phyloP scores from a whole-genome alignment of 1,140 invertebrate species.

The Drosophila kikkawai region DNA sequence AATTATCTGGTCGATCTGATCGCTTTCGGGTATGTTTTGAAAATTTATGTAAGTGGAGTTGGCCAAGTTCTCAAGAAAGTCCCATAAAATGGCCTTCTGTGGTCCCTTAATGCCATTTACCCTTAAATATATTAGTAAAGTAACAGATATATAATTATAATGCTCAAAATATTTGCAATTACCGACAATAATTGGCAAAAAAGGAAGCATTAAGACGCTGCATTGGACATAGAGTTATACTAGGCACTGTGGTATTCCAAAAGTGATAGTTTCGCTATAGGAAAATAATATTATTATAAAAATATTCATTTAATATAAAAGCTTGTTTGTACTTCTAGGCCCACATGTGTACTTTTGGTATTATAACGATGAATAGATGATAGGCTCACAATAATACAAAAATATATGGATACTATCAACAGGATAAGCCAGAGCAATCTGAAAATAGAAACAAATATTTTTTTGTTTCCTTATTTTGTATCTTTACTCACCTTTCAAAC shows the following conservation, averaged over 20 bases:
- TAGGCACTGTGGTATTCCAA: constrained; percentile 89
- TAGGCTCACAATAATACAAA: constrained; percentile 61
- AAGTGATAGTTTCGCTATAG: constrained; percentile 87
- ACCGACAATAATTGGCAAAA: constrained; percentile 85
- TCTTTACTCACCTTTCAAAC: constrained; percentile 59
- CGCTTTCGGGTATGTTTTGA: constrained; percentile 65
- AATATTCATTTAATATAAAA: constrained; percentile 85
- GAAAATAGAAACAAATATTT: neutral
- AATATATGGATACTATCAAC: constrained; percentile 59
- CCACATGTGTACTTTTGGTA: constrained; percentile 87
- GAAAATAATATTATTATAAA: neutral
- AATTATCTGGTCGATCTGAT: constrained; percentile 53
- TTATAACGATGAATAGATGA: constrained; percentile 72
- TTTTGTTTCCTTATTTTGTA: neutral
- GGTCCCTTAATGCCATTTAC: constrained; percentile 30
- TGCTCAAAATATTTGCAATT: constrained; percentile 20
- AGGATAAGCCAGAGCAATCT: constrained; percentile 73
- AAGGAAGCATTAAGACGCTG: constrained; percentile 84
- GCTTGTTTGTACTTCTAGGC: constrained; percentile 86
- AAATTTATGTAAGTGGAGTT: constrained; percentile 81
- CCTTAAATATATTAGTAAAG: constrained; percentile 11
- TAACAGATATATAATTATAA: neutral
- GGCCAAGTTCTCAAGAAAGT: constrained; percentile 77
- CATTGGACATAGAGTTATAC: constrained; percentile 86
- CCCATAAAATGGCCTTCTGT: constrained; percentile 49